Base-by-base conservation (phyloP, 2,113 vertebrate species). In the Sorex araneus region DNA sequence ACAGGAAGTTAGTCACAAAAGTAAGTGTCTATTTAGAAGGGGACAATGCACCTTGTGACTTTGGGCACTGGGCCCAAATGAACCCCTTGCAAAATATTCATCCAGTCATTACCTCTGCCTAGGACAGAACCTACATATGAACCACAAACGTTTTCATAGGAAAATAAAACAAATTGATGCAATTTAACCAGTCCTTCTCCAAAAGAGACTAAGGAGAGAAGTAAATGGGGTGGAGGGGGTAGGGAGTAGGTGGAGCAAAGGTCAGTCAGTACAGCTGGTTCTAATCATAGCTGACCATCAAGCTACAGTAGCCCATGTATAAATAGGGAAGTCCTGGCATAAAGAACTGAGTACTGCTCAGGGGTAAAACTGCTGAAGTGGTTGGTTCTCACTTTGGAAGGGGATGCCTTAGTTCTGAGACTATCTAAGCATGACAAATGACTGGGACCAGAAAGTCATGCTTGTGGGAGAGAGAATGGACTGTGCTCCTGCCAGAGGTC, bases 391-490 rank as follows among this genome's bases (percentile, higher is more conserved):
- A 67, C 43, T 54, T 73, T 28, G 1, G 3, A 84, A 50, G 84
- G 60, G 76, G 27, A 0, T 40, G 8, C 0, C 30, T 30, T 74
- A 11, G 8, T 57, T 27, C 2, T 0, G 6, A 40, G 8, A 1
- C 28, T 19, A 19, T 66, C 15, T 3, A 21, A n/a, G 4, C 2
- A 3, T 1, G 40, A 54, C 18, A 25, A 73, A 23, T 15, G 10
- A 3, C 30, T 87, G 64, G 21, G 5, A 45, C 45, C 70, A 54
- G 34, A 73, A 81, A 66, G 30, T 40, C 76, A 47, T 3, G 30
- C 30, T 0, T 1, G 1, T 4, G 27, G 2, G 2, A 13, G 21
- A 63, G 7, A 73, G 45, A 36, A 19, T 0, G 1, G 83, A 76
- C 8, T 18, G 0, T 69, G 21, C 45, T 71, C 78, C 23, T 30